Evolutionary conservation across 1,140 invertebrate genomes (phyloP).

Genomic region (Zophobas atratus): DNA sequence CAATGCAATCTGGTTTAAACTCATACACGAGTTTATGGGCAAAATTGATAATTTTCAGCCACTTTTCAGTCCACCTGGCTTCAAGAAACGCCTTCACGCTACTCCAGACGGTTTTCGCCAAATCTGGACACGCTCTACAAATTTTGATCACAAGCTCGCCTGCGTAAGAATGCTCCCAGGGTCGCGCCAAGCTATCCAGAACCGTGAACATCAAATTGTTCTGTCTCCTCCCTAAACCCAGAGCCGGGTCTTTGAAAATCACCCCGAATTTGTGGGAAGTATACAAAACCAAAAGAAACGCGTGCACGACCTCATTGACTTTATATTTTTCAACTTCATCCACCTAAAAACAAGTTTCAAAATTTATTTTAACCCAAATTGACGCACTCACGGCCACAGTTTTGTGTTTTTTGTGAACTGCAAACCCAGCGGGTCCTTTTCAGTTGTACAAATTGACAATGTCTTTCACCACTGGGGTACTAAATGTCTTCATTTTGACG

Average conservation of each 20-base stretch:
- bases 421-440: conserved; percentile 77
- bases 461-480: conserved; percentile 75
- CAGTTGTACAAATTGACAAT: conserved; percentile 82
- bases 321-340: conserved; percentile 71
- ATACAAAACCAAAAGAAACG: conserved; percentile 78
- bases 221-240: conserved; percentile 73
- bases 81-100: conserved; percentile 74
- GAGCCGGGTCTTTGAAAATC: conserved; percentile 75
- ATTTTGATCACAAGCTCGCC: conserved; percentile 78
- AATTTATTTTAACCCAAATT: neutral
- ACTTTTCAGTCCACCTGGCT: conserved; percentile 73
- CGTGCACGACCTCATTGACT: conserved; percentile 74
- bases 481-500: conserved; percentile 81
- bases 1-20: conserved; percentile 67
- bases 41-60: conserved; percentile 73
- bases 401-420: conserved; percentile 59
- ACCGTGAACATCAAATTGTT: conserved; percentile 78
- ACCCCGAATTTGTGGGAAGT: conserved; percentile 81
- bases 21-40: conserved; percentile 69
- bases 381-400: neutral
- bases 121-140: conserved; percentile 79
- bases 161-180: conserved; percentile 77
- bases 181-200: conserved; percentile 75
- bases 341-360: conserved; percentile 56
- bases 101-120: conserved; percentile 76